Evolutionary conservation across 1,140 invertebrate species (phyloP).

Genomic region (Pseudobourletiella spinata): DNA sequence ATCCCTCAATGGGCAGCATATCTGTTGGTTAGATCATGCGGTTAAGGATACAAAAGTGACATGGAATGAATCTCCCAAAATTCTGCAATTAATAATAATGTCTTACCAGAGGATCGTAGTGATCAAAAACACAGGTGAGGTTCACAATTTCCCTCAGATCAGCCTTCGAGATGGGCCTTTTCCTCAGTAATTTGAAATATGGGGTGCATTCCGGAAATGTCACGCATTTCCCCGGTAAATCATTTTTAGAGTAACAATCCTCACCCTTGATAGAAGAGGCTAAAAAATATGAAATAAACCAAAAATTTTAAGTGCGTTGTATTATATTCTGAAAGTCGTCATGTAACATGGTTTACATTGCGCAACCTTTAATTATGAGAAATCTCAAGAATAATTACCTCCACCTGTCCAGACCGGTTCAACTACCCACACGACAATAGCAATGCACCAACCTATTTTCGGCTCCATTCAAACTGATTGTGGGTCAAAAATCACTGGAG

Average conservation of each 20-base stretch:
- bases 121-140: slow-evolving; percentile 1
- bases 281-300: too few species aligned
- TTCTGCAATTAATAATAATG: neutral
- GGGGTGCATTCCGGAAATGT: neutral
- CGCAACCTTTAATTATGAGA: too few species aligned
- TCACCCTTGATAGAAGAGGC: neutral
- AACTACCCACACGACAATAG: too few species aligned
- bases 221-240: neutral
- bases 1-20: neutral
- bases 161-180: neutral
- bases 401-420: too few species aligned
- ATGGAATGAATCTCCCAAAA: too few species aligned
- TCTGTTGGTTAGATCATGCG: neutral
- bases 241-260: neutral
- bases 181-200: neutral
- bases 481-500: too few species aligned
- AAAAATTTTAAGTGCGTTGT: too few species aligned
- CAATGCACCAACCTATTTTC: too few species aligned
- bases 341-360: too few species aligned
- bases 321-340: too few species aligned
- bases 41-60: neutral
- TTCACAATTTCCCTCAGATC: neutral
- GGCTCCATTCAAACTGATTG: too few species aligned
- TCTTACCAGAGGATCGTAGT: neutral
- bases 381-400: too few species aligned